Evolutionary conservation across 2,113 vertebrate genomes (phyloP).

Genomic region (Rana temporaria): DNA sequence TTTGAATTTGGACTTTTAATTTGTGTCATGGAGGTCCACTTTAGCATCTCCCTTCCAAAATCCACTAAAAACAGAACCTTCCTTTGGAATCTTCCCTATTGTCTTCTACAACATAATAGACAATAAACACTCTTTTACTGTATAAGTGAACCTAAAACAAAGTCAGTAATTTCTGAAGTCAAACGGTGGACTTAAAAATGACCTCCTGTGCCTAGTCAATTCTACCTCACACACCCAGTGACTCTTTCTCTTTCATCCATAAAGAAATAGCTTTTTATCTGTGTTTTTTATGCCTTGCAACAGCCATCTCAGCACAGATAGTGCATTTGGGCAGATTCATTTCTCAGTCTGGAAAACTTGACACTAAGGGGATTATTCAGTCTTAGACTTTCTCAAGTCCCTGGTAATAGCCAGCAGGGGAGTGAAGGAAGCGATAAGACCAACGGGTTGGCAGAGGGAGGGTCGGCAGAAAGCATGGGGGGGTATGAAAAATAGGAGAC

Average conservation of each 20-base stretch:
- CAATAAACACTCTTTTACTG: too few species aligned
- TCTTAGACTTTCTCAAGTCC: slow-evolving; percentile 89
- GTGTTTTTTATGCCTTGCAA: slow-evolving; percentile 73
- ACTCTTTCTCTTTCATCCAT: slow-evolving; percentile 76
- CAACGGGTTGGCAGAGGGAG: slow-evolving; percentile 81
- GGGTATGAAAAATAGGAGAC: slow-evolving; percentile 69
- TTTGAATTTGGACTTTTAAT: too few species aligned
- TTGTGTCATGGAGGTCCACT: too few species aligned
- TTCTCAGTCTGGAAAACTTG: slow-evolving; percentile 88
- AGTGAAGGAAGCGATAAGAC: slow-evolving; percentile 85
- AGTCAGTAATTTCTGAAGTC: too few species aligned
- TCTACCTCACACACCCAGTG: slow-evolving; percentile 44
- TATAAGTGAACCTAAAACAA: too few species aligned
- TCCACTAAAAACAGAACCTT: too few species aligned
- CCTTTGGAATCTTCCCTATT: too few species aligned
- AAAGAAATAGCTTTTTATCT: slow-evolving; percentile 78
- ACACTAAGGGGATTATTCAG: slow-evolving; percentile 98
- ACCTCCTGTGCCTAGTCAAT: slow-evolving; percentile 37
- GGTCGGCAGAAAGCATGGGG: slow-evolving; percentile 81
- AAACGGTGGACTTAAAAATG: slow-evolving; percentile 30
- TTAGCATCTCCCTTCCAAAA: too few species aligned
- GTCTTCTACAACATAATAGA: too few species aligned
- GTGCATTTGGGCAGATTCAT: slow-evolving; percentile 90
- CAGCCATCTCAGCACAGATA: slow-evolving; percentile 86
- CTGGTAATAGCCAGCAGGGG: slow-evolving; percentile 89